Base-by-base conservation (phyloP, 2,113 vertebrate genomes). In the Bos javanicus region DNA sequence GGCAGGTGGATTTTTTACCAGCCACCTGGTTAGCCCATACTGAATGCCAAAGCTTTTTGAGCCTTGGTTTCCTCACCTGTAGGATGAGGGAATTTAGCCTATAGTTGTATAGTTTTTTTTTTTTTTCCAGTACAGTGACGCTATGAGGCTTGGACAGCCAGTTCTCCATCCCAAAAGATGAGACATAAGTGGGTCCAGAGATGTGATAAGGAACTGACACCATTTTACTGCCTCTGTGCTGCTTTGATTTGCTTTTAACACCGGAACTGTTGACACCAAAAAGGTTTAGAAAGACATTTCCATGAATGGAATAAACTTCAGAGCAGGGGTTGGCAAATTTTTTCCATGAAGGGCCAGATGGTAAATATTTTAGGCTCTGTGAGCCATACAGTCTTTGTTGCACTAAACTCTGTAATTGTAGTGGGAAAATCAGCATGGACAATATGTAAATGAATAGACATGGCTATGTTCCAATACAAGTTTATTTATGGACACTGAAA, bases 251-350 rank as follows among this genome's bases (percentile, higher is more conserved):
- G 78, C 57, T 67, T 33, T 90, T 71, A 90, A 78, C 2, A 71
- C 28, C 9, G 21, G 39, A 84, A 83, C 36, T 76, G 67, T 46
- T 52, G n/a, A 43, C 11, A 76, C 48, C 80, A 78, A 74, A 13
- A 26, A 82, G 56, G 6, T 71, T 96, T 64, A 84, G 59, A 95
- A 90, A 78, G 88, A 85, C 64, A 94, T 86, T 91, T 89, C 83
- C 36, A 96, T 33, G 46, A 76, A 87, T 54, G 62, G 60, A 78
- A 46, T 54, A 54, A 26, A 52, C 28, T 95, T 92, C 50, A 86
- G 59, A 83, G 90, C 50, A 62, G 83, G 33, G 52, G 15, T 56
- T 25, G 5, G 17, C 28, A 92, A 89, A 46, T 50, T 76, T 85
- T 56, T 64, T 60, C 54, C 28, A 12, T 33, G n/a, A 67, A 92